Evolutionary conservation across 2,888 invertebrate species (phyloP).

Genomic region (Monoplex corrugatus): DNA sequence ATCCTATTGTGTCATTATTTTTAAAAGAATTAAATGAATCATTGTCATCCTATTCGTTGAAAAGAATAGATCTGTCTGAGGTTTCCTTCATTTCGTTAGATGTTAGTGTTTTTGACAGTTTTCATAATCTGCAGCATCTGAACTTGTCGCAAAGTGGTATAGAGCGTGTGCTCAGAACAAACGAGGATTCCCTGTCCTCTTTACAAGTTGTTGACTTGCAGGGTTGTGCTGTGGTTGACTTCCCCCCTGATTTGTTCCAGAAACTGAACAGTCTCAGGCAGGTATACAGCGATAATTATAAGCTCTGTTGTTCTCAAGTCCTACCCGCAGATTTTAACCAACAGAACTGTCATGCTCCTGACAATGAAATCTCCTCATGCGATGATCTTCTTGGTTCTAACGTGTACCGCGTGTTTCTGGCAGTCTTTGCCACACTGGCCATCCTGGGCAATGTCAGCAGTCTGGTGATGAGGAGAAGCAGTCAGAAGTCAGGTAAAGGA

Average conservation of each 20-base stretch:
- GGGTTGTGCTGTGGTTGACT: not conserved
- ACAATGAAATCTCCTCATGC: not conserved
- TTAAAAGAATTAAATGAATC: not conserved
- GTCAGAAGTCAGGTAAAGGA: slow-evolving; percentile 63
- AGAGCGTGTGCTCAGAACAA: not conserved
- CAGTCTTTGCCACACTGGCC: slow-evolving; percentile 59
- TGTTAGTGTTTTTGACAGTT: not conserved
- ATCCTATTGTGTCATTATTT: not conserved
- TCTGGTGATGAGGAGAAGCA: slow-evolving; percentile 51
- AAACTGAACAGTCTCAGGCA: not conserved
- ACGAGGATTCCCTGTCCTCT: not conserved
- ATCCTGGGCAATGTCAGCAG: slow-evolving; percentile 58
- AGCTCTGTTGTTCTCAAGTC: slow-evolving; percentile 29
- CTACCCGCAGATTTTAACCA: not conserved
- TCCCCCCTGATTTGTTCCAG: not conserved
- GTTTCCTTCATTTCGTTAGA: not conserved
- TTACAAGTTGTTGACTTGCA: not conserved
- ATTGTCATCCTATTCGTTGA: not conserved
- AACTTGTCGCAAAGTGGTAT: not conserved
- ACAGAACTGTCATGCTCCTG: slow-evolving; percentile 19
- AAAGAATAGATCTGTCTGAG: not conserved
- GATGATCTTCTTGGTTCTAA: slow-evolving; percentile 44
- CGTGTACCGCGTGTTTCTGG: slow-evolving; percentile 56
- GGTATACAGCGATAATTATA: not conserved
- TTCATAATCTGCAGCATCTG: not conserved